phyloP scores from a whole-genome alignment of 2,113 vertebrate genomes.

The Caranx melampygus region DNA sequence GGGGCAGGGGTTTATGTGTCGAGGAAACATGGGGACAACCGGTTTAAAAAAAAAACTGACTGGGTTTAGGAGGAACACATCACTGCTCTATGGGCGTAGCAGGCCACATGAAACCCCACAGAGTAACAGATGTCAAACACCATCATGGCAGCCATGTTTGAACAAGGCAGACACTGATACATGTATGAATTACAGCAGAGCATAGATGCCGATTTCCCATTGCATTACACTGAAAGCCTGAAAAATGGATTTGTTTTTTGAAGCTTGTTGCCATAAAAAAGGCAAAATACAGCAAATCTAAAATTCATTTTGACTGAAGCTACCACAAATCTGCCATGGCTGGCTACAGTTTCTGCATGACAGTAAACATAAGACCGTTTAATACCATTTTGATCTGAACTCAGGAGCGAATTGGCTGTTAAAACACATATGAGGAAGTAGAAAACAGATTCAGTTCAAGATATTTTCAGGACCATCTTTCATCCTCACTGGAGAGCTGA shows the following conservation, averaged over 20 bases:
- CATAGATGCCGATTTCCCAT: neutral
- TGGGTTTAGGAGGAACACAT: constrained; percentile 38
- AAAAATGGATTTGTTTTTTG: neutral
- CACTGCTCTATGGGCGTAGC: constrained; percentile 26
- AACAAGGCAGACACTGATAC: constrained; percentile 37
- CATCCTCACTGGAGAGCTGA: constrained; percentile 37
- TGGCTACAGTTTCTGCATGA: neutral
- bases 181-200: neutral
- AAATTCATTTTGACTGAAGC: neutral
- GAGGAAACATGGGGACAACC: neutral
- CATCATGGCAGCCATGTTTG: constrained; percentile 50
- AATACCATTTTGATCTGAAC: neutral
- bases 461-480: constrained; percentile 34
- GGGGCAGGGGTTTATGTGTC: neutral
- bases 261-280: neutral
- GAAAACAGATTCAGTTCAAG: constrained; percentile 16
- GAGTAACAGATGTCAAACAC: constrained; percentile 72
- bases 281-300: neutral
- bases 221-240: neutral
- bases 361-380: neutral
- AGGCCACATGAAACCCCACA: constrained; percentile 48
- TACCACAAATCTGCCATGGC: neutral
- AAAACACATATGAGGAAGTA: neutral
- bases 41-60: neutral
- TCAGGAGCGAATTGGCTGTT: neutral